These are phyloP conservation scores for Pseudorhiza aurosa DNA, from an alignment of 30 jellyfish, hydroid and myxozoan species.

Conservation along the genomic window DNA sequence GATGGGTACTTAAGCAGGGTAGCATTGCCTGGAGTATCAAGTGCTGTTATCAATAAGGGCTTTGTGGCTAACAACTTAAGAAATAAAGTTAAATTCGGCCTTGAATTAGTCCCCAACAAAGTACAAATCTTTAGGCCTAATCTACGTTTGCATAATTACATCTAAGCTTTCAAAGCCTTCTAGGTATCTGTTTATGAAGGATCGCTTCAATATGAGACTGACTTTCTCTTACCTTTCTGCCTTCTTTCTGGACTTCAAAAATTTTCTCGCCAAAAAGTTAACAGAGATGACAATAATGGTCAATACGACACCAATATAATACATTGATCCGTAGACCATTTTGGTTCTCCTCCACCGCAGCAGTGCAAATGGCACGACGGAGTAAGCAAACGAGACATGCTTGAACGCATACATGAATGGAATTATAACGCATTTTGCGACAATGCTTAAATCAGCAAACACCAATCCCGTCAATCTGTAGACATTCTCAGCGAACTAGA, in stretches of 20 bases:
- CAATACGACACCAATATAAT: conserved; percentile 13
- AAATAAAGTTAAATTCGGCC: too few species aligned
- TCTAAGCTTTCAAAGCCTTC: too few species aligned
- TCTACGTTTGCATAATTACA: too few species aligned
- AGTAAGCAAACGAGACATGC: conserved; percentile 73
- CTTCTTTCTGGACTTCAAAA: conserved; percentile 28
- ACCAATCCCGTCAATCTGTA: conserved; percentile 53
- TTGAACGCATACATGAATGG: conserved; percentile 66
- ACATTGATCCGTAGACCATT: conserved; percentile 65
- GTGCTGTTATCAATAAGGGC: too few species aligned
- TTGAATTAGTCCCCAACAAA: too few species aligned
- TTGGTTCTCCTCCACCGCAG: conserved; percentile 88
- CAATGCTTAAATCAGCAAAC: conserved; percentile 50
- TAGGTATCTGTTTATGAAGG: too few species aligned
- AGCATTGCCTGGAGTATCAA: too few species aligned
- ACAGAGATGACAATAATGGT: not conserved
- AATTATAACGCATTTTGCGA: conserved; percentile 14
- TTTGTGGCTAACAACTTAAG: too few species aligned
- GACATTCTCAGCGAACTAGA: conserved; percentile 38
- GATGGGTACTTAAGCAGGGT: too few species aligned
- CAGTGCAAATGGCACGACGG: conserved; percentile 71
- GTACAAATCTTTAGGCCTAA: too few species aligned
- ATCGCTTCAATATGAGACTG: not conserved
- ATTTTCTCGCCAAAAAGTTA: not conserved
- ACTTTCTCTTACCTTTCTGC: not conserved